Evolutionary conservation across 2,797 vertebrate species (phyloP), one percentile per base, ranked within the genome.

Genomic region (Tachyglossus aculeatus): DNA sequence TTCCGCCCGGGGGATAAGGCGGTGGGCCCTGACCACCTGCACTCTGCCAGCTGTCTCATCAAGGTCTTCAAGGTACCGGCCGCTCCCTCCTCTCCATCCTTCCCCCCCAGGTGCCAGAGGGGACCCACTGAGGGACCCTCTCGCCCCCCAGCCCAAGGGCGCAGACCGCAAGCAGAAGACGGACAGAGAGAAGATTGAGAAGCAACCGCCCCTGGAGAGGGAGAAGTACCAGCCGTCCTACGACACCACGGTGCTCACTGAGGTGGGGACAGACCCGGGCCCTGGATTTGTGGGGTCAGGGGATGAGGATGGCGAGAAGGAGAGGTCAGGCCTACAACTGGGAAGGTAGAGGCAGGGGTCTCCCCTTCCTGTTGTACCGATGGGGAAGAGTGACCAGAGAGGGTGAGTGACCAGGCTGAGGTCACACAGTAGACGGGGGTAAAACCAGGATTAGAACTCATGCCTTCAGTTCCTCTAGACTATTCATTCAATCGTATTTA

Each of bases 131-230:
- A 5, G 15, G 19, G 2, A n/a, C 36, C 11, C 55, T 18, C 51
- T 50, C 33, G 21, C 36, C 12, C 29, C 18, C 22, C 63, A 96
- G 95, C 95, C 95, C 38, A 96, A 95, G 92, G 95, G 94, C 74
- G 95, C 93, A 1, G 94, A 96, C 84, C 81, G 92, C 72, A 96
- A 96, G 61, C 94, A 95, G 89, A 96, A 96, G 86, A 96, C 93
- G 0, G 95, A 96, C 71, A 32, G 90, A 44, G 95, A 96, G 88
- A 96, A 95, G 84, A 93, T 95, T 85, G 94, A 96, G 84, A 96
- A 95, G 69, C 92, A 94, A 36, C 88, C 94, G 0, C 91, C 90
- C 0, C 94, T 93, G 47, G 95, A 96, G 75, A 94, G 95, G 72
- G 92, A 95, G 55, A 95, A 96, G 78, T 95, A 94, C 80, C 94